Conservation (phyloP, 2,113 vertebrate genomes). For the Chinchilla lanigera region DNA sequence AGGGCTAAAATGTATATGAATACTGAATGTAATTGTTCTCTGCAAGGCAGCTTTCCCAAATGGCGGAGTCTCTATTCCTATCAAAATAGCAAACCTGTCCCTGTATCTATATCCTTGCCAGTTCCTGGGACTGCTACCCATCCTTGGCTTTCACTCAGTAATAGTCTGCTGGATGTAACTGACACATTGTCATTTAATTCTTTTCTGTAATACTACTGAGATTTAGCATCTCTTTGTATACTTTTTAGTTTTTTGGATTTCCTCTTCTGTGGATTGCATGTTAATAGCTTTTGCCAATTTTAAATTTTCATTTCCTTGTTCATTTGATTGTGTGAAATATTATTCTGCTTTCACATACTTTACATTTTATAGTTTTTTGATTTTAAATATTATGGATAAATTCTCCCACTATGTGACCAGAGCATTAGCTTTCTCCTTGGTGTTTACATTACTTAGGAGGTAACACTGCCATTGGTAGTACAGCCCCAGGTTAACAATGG, state of each 20-base stretch:
- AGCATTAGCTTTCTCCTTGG: neutral
- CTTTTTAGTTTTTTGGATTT: constrained; percentile 28
- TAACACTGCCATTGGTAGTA: neutral
- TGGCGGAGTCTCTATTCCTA: neutral
- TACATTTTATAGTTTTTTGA: neutral
- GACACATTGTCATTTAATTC: neutral
- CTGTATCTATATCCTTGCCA: neutral
- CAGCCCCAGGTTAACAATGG: neutral
- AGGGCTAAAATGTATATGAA: neutral
- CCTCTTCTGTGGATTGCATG: neutral
- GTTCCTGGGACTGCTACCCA: neutral
- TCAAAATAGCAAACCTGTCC: neutral
- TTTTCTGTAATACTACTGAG: constrained; percentile 4
- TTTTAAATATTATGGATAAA: constrained; percentile 4
- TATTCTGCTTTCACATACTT: neutral
- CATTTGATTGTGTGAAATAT: neutral
- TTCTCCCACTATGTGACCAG: neutral
- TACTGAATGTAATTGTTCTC: neutral
- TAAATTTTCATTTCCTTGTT: constrained; percentile 18
- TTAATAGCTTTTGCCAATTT: neutral
- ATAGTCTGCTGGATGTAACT: neutral
- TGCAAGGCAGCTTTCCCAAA: neutral
- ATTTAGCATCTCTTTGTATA: neutral
- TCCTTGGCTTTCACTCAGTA: neutral
- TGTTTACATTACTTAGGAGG: neutral